These are phyloP conservation scores for Heterocephalus glaber DNA, from an alignment of 2,113 vertebrate genomes.

Conservation along the genomic window DNA sequence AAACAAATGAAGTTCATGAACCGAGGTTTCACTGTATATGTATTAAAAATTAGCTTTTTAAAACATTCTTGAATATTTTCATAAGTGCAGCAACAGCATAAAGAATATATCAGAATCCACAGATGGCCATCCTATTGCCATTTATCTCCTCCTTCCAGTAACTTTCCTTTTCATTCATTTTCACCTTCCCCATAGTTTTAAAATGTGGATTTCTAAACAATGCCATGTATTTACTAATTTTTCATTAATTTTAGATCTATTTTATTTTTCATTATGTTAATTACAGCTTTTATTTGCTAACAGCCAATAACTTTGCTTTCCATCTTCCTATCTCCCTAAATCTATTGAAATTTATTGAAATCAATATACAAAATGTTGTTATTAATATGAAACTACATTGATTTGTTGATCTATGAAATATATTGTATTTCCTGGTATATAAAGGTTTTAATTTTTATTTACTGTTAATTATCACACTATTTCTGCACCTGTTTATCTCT, in stretches of 20 bases:
- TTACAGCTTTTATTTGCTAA: not conserved
- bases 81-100: not conserved
- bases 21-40: not conserved
- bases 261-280: not conserved
- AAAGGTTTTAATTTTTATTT: not conserved
- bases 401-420: not conserved
- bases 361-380: not conserved
- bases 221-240: not conserved
- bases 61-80: not conserved
- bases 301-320: not conserved
- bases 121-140: fast-evolving
- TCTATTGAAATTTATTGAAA: not conserved
- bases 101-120: not conserved
- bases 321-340: not conserved
- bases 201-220: not conserved
- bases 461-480: not conserved
- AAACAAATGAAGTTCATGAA: not conserved
- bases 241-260: not conserved
- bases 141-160: too few relatives aligned
- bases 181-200: not conserved
- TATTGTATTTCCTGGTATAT: not conserved
- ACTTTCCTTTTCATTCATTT: not conserved
- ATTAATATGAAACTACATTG: not conserved
- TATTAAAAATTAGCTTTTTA: not conserved
- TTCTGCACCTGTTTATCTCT: not conserved